Conservation (phyloP, 1,140 invertebrate genomes). For the Drosophila lacertosa region DNA sequence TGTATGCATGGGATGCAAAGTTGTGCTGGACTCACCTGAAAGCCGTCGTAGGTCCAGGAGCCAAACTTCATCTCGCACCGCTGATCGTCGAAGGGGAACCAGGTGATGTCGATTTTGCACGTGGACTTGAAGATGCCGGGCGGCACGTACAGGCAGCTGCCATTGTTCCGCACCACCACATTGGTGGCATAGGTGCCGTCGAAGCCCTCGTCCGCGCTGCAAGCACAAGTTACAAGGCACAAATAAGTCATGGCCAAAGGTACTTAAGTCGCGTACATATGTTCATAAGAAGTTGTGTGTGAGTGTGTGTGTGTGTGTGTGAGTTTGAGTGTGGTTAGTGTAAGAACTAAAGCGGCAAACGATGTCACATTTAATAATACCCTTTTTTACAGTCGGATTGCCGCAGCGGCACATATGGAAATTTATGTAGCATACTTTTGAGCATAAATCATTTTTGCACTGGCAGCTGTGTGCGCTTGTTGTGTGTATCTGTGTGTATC, state of each 20-base stretch:
- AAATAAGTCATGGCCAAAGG: slow-evolving; percentile 5
- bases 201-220: slow-evolving; percentile 95
- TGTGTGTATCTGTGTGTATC: slow-evolving; percentile 12
- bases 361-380: slow-evolving; percentile 49
- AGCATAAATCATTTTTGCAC: slow-evolving; percentile 52
- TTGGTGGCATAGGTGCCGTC: slow-evolving; percentile 99
- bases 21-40: slow-evolving; percentile 88
- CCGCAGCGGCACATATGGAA: slow-evolving; percentile 39
- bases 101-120: slow-evolving; percentile 96
- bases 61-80: slow-evolving; percentile 97
- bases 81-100: slow-evolving; percentile 97
- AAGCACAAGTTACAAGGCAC: slow-evolving; percentile 32
- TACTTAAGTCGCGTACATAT: slow-evolving; percentile 10
- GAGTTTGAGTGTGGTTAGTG: slow-evolving; percentile 9
- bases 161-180: slow-evolving; percentile 97
- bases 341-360: slow-evolving; percentile 33
- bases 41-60: slow-evolving; percentile 98
- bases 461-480: slow-evolving; percentile 26
- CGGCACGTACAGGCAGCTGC: slow-evolving; percentile 97
- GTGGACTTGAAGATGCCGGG: slow-evolving; percentile 95
- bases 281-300: no score
- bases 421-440: slow-evolving; percentile 55
- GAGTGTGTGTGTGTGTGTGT: background rate
- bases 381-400: slow-evolving; percentile 40
- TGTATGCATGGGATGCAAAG: background rate